A percentile compares a stretch with the other conserved stretches of the same genome.
Evolutionary conservation across 2,113 vertebrate genomes (phyloP).

Genomic region (Lipotes vexillifer): DNA sequence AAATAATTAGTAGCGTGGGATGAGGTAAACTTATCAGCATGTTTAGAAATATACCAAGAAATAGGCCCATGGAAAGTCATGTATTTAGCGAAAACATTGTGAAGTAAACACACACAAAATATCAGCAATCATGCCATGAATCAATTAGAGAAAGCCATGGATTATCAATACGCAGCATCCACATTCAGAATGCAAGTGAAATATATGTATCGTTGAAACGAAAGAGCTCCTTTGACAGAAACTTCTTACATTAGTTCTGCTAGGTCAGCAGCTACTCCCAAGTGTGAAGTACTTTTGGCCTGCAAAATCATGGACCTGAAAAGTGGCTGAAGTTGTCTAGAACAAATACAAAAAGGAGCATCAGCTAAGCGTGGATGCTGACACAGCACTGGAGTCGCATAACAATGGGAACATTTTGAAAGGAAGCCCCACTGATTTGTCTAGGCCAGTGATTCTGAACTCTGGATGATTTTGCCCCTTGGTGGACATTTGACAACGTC

Average conservation of each 20-base stretch:
- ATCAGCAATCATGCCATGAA: neutral
- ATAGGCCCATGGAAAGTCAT: neutral
- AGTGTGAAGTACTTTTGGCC: neutral
- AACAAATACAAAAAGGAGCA: neutral
- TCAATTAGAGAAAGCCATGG: neutral
- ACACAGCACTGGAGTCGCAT: neutral
- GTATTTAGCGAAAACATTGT: neutral
- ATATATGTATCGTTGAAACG: neutral
- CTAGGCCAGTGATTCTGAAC: neutral
- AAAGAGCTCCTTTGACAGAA: neutral
- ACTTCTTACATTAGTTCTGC: neutral
- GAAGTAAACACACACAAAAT: neutral
- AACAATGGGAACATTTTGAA: neutral
- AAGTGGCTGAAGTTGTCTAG: neutral
- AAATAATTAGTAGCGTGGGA: neutral
- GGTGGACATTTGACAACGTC: neutral
- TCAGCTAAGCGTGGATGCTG: neutral
- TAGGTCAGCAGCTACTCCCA: neutral
- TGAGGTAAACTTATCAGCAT: neutral
- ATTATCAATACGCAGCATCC: neutral
- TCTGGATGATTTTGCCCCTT: neutral
- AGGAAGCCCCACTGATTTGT: neutral
- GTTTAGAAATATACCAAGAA: neutral
- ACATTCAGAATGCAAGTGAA: neutral
- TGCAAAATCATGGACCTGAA: neutral